Conservation (phyloP, 2,113 vertebrate species). For the Channa argus region DNA sequence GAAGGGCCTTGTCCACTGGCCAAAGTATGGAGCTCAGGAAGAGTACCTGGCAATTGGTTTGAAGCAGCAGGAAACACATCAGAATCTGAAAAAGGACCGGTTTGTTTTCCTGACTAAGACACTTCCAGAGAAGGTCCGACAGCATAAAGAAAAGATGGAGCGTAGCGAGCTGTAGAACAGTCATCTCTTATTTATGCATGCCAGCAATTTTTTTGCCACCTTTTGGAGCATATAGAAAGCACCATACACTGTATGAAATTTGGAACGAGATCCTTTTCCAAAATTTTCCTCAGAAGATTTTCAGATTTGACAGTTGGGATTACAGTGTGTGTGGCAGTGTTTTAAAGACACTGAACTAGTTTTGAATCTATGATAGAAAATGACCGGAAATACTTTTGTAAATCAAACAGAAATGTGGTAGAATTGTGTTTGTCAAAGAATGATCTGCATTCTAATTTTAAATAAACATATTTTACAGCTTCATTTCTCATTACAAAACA, state of each 20-base stretch:
- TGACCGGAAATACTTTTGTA: no score
- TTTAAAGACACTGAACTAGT: no score
- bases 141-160: constrained; percentile 39
- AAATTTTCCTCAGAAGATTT: no score
- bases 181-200: fast-evolving
- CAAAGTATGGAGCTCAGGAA: constrained; percentile 69
- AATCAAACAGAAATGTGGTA: no score
- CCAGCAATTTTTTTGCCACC: no score
- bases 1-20: constrained; percentile 74
- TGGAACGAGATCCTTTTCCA: no score
- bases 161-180: constrained; percentile 69
- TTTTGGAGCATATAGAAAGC: not conserved
- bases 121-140: constrained; percentile 62
- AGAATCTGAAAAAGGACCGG: constrained; percentile 67
- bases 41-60: constrained; percentile 71
- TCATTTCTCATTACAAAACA: no score
- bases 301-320: no score
- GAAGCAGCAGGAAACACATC: constrained; percentile 62
- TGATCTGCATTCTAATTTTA: not conserved
- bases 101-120: constrained; percentile 76
- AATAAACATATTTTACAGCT: not conserved
- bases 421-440: no score
- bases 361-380: no score
- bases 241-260: not conserved
- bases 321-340: no score